phyloP scores from a whole-genome alignment of 2,888 invertebrate species.

The Tachina fera region DNA sequence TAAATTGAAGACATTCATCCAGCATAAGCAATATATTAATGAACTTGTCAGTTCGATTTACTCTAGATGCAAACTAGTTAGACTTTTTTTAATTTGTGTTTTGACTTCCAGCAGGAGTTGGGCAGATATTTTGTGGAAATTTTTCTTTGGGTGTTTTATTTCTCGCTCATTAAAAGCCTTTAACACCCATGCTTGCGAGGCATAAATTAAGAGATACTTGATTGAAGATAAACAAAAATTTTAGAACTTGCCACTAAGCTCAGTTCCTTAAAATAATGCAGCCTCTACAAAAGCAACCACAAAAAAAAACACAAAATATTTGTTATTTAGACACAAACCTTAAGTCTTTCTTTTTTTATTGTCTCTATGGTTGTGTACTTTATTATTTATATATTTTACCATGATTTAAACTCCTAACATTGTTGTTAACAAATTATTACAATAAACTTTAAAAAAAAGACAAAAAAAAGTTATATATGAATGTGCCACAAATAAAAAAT shows the following conservation, averaged over 20 bases:
- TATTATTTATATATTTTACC: constrained; percentile 22
- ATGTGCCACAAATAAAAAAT: constrained; percentile 3
- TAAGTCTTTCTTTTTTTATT: background rate
- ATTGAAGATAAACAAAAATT: constrained; percentile 54
- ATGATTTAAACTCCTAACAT: constrained; percentile 56
- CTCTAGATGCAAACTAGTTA: too few species aligned
- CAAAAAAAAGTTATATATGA: constrained; percentile 13
- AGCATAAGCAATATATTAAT: too few species aligned
- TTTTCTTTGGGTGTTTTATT: constrained; percentile 5
- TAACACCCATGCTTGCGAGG: constrained; percentile 19
- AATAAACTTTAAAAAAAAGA: constrained; percentile 40
- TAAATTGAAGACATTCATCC: too few species aligned
- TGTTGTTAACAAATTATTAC: constrained; percentile 70
- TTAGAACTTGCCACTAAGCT: constrained; percentile 37
- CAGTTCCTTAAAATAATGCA: constrained; percentile 12
- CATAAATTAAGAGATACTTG: constrained; percentile 59
- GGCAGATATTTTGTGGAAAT: background rate
- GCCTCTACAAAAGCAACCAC: constrained; percentile 1
- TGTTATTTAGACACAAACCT: constrained; percentile 35
- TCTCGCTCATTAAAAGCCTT: background rate
- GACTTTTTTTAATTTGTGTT: too few species aligned
- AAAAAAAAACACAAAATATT: constrained; percentile 23
- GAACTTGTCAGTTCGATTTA: too few species aligned
- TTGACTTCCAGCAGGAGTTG: too few species aligned
- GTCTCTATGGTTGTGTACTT: background rate